phyloP scores from a whole-genome alignment of 1,140 invertebrate species.

The Brachionus calyciflorus region DNA sequence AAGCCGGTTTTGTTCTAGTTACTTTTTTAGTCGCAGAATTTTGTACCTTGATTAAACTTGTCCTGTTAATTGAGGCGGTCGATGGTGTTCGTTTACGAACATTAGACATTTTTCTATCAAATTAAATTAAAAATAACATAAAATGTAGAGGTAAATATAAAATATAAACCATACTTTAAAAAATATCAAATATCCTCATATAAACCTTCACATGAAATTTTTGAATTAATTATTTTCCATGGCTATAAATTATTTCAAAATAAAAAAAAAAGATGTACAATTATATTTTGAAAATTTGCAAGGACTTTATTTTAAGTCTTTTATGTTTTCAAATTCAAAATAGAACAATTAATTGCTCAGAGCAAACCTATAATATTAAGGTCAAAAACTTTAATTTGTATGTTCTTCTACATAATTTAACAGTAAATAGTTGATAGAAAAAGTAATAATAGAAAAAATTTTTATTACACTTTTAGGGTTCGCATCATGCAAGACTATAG shows the following conservation, averaged over 20 bases:
- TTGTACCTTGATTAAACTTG: background rate
- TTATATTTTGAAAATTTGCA: background rate
- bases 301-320: conserved; percentile 27
- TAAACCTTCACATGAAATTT: background rate
- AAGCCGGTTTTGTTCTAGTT: conserved; percentile 2
- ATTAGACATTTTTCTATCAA: background rate
- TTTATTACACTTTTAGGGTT: too few relatives aligned
- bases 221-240: conserved; percentile 44
- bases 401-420: too few relatives aligned
- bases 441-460: too few relatives aligned
- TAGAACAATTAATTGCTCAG: background rate
- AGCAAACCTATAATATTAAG: too few relatives aligned
- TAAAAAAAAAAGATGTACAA: background rate
- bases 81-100: conserved; percentile 6
- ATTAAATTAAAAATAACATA: background rate
- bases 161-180: background rate
- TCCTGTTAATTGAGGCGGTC: background rate
- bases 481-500: too few relatives aligned
- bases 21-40: background rate
- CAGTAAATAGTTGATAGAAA: too few relatives aligned
- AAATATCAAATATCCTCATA: background rate
- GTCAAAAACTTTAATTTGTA: too few relatives aligned
- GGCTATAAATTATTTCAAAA: conserved; percentile 9
- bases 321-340: background rate
- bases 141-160: background rate